Base-by-base conservation (phyloP, 2,888 invertebrate species). In the Apodemia zela region DNA sequence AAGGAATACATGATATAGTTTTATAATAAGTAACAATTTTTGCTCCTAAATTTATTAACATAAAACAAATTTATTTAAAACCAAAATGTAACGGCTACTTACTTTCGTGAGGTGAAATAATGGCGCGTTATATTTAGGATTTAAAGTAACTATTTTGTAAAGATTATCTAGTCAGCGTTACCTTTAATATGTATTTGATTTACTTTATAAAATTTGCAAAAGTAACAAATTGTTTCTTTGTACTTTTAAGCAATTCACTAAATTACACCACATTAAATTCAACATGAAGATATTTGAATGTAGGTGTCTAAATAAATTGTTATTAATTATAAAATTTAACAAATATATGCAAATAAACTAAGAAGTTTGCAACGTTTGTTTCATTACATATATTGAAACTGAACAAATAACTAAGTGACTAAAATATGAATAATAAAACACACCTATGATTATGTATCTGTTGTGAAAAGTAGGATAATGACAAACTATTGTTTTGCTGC, bases 241-340 rank as follows among this genome's bases (percentile, higher is more conserved):
- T 94, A 94, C 94, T 94, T 93, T 89, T 92, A 94, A 94, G 93
- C 94, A 93, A 93, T 94, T 93, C 93, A 88, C 92, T 92, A 92
- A 89, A 89, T 90, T 88, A 91, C 91, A 88, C 88, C 84, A 83
- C 83, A 85, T 82, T 82, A 80, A 85, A 87, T 87, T 85, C 81
- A 89, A 89, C 85, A 84, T 77, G 83, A 82, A 82, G 80, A 81
- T 85, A 82, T 83, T 80, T 75, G 80, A 85, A 89, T 80, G 81
- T 81, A 70, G 80, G 83, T 79, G 82, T 84, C 84, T 89, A 89
- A 91, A 89, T 89, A 87, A 90, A 89, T 86, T 87, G 85, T 86
- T 74, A 87, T 86, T 84, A 85, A 81, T 83, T 86, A 86, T 80
- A 86, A 82, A 88, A 84, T 85, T 85, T 85, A 91, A 91, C 87